phyloP scores from a whole-genome alignment of 2,888 invertebrate genomes.

The Oscheius sp. region DNA sequence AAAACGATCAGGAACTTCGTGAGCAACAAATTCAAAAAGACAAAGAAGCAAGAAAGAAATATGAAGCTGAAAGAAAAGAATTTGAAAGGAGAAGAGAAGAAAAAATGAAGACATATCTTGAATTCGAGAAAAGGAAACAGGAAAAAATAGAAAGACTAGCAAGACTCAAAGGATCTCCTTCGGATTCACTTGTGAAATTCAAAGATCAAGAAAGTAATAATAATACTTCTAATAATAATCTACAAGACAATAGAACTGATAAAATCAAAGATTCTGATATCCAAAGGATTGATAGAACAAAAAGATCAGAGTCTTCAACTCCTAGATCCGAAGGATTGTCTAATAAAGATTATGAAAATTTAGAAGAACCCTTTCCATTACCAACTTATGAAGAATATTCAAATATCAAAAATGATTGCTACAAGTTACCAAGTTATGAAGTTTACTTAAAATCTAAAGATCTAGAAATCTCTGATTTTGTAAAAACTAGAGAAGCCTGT shows the following conservation, averaged over 20 bases:
- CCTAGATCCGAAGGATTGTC: slow-evolving; percentile 21
- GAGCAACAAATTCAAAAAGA: not conserved
- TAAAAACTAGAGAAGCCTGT: slow-evolving; percentile 34
- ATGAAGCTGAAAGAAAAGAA: not conserved
- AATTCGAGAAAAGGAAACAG: not conserved
- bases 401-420: too few relatives aligned
- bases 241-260: too few relatives aligned
- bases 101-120: not conserved
- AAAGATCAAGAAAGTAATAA: too few relatives aligned
- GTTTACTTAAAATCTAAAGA: too few relatives aligned
- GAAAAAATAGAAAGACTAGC: slow-evolving; percentile 8
- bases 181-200: slow-evolving; percentile 25
- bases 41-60: not conserved
- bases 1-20: too few relatives aligned
- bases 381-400: too few relatives aligned
- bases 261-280: too few relatives aligned
- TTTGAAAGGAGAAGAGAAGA: not conserved
- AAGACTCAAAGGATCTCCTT: not conserved
- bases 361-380: too few relatives aligned
- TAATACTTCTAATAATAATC: slow-evolving; percentile 30
- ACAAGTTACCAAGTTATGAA: too few relatives aligned
- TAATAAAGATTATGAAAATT: not conserved
- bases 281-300: too few relatives aligned
- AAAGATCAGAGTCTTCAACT: too few relatives aligned
- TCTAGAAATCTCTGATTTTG: slow-evolving; percentile 30